A percentile compares a stretch with the other conserved stretches of the same genome.
Evolutionary conservation across 2,797 vertebrate genomes (phyloP).

Genomic region (Todus mexicanus): DNA sequence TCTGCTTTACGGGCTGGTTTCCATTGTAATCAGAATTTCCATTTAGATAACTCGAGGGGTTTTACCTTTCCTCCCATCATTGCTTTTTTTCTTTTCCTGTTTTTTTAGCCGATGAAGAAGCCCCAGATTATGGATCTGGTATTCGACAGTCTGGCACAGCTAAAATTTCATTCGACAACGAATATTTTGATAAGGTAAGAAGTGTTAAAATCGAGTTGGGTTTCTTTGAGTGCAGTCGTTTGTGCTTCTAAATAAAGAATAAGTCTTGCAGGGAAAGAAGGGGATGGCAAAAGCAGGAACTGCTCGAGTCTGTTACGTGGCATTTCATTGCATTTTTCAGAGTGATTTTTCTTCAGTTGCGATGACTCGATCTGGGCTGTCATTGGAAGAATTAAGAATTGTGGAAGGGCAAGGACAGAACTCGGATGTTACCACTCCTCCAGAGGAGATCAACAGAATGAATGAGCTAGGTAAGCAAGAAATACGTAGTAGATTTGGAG

Average conservation of each 20-base stretch:
- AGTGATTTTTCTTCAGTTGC: slow-evolving; percentile 84
- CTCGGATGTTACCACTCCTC: slow-evolving; percentile 88
- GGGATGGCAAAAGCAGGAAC: neutral
- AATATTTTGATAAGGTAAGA: slow-evolving; percentile 93
- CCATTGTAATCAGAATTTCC: neutral
- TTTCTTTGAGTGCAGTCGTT: neutral
- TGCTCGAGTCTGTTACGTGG: neutral
- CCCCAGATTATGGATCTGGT: slow-evolving; percentile 97
- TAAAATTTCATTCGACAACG: slow-evolving; percentile 98
- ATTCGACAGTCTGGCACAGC: slow-evolving; percentile 97
- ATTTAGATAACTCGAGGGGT: neutral
- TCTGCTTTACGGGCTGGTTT: neutral
- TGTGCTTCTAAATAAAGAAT: neutral
- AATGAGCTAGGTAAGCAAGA: slow-evolving; percentile 85
- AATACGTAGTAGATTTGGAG: neutral
- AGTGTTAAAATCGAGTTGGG: neutral
- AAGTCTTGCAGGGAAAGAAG: neutral
- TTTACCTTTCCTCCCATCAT: neutral
- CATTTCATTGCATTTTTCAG: slow-evolving; percentile 68
- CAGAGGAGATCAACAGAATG: slow-evolving; percentile 92
- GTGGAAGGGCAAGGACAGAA: slow-evolving; percentile 98
- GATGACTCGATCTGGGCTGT: slow-evolving; percentile 90
- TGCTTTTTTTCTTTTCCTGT: too few relatives aligned
- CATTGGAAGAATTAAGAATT: slow-evolving; percentile 93
- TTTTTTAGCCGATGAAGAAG: slow-evolving; percentile 90